phyloP scores from a whole-genome alignment of 2,113 vertebrate species.

The Cynopterus brachyotis region DNA sequence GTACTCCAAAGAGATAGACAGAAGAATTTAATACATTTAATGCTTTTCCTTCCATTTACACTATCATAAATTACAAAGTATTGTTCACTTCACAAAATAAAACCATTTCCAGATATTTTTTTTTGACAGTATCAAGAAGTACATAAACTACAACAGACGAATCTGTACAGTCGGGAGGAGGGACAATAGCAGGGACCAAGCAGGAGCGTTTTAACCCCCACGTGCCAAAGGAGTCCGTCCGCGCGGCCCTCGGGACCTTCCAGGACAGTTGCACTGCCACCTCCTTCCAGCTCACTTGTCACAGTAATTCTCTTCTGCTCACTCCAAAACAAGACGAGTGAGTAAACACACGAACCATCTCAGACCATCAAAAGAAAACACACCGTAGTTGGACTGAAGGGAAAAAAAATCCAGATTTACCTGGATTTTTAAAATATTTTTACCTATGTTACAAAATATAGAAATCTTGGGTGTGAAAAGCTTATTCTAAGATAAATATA shows the following conservation, averaged over 20 bases:
- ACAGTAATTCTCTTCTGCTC: slow-evolving; percentile 76
- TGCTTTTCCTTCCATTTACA: slow-evolving; percentile 86
- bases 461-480: slow-evolving; percentile 75
- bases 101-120: slow-evolving; percentile 87
- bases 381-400: neutral
- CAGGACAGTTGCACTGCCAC: slow-evolving; percentile 40
- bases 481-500: slow-evolving; percentile 71
- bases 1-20: slow-evolving; percentile 73
- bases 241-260: slow-evolving; percentile 71
- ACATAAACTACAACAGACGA: slow-evolving; percentile 83
- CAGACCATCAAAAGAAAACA: slow-evolving; percentile 68
- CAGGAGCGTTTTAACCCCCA: slow-evolving; percentile 51
- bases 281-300: slow-evolving; percentile 35
- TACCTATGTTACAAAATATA: slow-evolving; percentile 77
- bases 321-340: slow-evolving; percentile 73
- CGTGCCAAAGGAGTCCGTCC: slow-evolving; percentile 59
- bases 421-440: slow-evolving; percentile 72
- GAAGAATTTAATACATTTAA: slow-evolving; percentile 85
- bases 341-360: slow-evolving; percentile 63
- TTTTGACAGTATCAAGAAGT: slow-evolving; percentile 85
- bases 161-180: slow-evolving; percentile 78
- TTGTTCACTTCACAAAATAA: slow-evolving; percentile 90
- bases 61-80: slow-evolving; percentile 90
- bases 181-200: slow-evolving; percentile 62
- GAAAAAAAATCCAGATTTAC: slow-evolving; percentile 22